Evolutionary conservation across 2,113 vertebrate genomes (phyloP).

Genomic region (Aplodontia rufa): DNA sequence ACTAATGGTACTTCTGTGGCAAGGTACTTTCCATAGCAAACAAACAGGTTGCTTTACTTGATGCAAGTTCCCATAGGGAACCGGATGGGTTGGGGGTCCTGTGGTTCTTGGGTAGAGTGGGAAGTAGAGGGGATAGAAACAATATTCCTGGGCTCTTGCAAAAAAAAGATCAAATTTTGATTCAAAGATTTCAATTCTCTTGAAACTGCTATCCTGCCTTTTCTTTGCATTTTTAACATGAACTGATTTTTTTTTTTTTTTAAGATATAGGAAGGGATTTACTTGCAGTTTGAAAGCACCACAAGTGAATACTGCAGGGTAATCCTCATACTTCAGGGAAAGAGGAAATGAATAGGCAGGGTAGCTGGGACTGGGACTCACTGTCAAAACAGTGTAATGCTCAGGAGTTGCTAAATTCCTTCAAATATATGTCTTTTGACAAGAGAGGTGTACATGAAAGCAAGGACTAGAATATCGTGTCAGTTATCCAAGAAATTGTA

Average conservation of each 20-base stretch:
- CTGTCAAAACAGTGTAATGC: not conserved
- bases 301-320: not conserved
- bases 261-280: not conserved
- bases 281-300: not conserved
- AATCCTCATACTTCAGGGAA: not conserved
- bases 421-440: not conserved
- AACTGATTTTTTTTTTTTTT: not conserved
- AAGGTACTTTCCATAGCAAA: not conserved
- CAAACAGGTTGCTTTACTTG: not conserved
- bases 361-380: not conserved
- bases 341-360: not conserved
- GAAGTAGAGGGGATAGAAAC: not conserved
- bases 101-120: not conserved
- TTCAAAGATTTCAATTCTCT: not conserved
- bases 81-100: not conserved
- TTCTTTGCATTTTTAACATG: slow-evolving; percentile 29
- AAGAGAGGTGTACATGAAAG: not conserved
- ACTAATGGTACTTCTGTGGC: not conserved
- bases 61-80: not conserved
- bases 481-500: not conserved
- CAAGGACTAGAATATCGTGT: not conserved
- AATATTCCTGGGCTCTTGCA: not conserved
- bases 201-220: not conserved
- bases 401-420: not conserved
- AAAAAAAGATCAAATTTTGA: not conserved